phyloP scores from a whole-genome alignment of 2,113 vertebrate genomes.

The Parus major region DNA sequence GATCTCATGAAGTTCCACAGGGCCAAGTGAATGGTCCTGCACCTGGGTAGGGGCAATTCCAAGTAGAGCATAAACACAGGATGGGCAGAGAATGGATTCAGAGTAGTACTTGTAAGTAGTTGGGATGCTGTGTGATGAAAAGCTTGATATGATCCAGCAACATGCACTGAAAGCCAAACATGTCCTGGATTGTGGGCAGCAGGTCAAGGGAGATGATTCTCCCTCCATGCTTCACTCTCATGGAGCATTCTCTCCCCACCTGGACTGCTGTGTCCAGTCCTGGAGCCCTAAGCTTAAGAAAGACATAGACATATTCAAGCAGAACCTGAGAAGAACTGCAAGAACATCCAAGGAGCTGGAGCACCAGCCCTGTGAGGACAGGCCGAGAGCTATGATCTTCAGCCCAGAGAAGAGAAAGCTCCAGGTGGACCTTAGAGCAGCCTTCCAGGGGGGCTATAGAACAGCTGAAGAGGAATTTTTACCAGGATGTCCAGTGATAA shows the following conservation, averaged over 20 bases:
- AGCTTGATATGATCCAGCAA: not conserved
- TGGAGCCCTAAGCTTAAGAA: not conserved
- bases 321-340: not conserved
- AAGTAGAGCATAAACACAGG: not conserved
- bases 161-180: accelerated
- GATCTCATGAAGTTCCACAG: too few species aligned
- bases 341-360: not conserved
- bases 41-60: too few species aligned
- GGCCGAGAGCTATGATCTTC: not conserved
- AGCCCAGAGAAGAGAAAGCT: not conserved
- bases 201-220: not conserved
- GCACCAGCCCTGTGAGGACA: not conserved
- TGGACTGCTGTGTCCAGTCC: not conserved
- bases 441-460: not conserved
- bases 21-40: not conserved
- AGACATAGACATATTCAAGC: not conserved
- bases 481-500: not conserved
- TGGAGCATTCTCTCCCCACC: not conserved
- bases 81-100: not conserved
- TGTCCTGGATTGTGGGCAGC: not conserved
- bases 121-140: not conserved
- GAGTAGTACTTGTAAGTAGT: not conserved
- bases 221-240: not conserved
- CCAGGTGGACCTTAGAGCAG: not conserved
- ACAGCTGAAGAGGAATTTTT: not conserved